These are phyloP conservation scores for Melanotus villosus DNA, from an alignment of 2,888 invertebrate species.

Conservation along the genomic window DNA sequence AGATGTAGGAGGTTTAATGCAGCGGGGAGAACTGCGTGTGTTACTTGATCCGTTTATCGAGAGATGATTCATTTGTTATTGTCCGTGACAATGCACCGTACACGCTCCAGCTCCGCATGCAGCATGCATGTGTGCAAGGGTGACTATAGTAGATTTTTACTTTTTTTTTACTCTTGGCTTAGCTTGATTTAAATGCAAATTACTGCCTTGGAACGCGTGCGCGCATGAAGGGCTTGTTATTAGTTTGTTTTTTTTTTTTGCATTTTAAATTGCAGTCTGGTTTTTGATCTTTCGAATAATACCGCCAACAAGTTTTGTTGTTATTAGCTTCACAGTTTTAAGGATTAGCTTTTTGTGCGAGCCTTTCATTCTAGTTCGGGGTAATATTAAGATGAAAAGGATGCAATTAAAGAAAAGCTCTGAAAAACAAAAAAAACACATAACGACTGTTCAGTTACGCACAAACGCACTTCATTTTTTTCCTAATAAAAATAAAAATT, in stretches of 20 bases:
- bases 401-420: too few species aligned
- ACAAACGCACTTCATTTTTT: too few species aligned
- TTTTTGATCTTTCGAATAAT: not conserved
- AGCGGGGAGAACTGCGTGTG: slow-evolving; percentile 66
- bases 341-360: too few species aligned
- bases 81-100: slow-evolving; percentile 60
- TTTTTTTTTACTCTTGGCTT: slow-evolving; percentile 44
- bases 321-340: too few species aligned
- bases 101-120: slow-evolving; percentile 52
- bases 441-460: too few species aligned
- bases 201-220: slow-evolving; percentile 56
- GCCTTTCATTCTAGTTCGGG: too few species aligned
- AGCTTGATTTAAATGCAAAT: slow-evolving; percentile 63
- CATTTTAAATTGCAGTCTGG: not conserved
- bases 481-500: too few species aligned
- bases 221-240: slow-evolving; percentile 21
- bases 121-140: slow-evolving; percentile 60
- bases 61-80: slow-evolving; percentile 67
- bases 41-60: slow-evolving; percentile 66
- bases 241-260: slow-evolving; percentile 5
- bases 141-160: slow-evolving; percentile 46
- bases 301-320: not conserved
- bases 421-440: too few species aligned
- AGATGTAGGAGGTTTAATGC: slow-evolving; percentile 72
- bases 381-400: too few species aligned